Base-by-base conservation (phyloP, 2,888 invertebrate genomes). In the Taenaris catops region DNA sequence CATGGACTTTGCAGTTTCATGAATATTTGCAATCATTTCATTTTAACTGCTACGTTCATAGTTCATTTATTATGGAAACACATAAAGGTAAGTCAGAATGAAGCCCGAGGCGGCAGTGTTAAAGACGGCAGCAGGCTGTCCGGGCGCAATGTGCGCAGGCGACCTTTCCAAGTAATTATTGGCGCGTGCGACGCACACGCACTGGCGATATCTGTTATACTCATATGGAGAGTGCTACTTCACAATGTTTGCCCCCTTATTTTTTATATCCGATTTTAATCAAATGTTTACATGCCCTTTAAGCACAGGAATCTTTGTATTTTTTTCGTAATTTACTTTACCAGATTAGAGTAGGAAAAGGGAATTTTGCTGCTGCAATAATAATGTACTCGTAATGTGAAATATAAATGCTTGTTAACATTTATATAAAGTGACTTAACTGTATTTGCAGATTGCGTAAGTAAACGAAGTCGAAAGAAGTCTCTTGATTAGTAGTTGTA, bases 121-220 rank as follows among this genome's bases (percentile, higher is more conserved):
- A 21, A 38, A 41, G 34, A 26, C 38, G 25, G 31, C 37, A 34
- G 41, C 41, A 31, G 27, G 38, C 36, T 37, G 42, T 24, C 12
- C 38, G 19, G 26, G 56, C 57, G 80, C 83, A 84, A 86, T 84
- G 84, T 86, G 84, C 70, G 67, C 74, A 59, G 63, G 76, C 80
- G 84, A 84, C 84, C 84, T 86, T 83, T 66, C 51, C 66, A 58
- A 55, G 69, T 73, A 83, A 83, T 83, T 83, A 72, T 69, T 59
- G 67, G 68, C 81, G 75, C 79, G 83, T 79, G 83, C 73, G 72
- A 55, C 55, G 46, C 48, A 34, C 48, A 53, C 49, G 52, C 53
- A 53, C 60, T 41, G 37, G 54, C 53, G 50, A 56, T 55, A 55
- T 43, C 46, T 56, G 55, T 49, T 48, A 49, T 57, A 67, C 70